Conservation (phyloP, 30 jellyfish, hydroid and myxozoan species). For the Aurelia sp. region DNA sequence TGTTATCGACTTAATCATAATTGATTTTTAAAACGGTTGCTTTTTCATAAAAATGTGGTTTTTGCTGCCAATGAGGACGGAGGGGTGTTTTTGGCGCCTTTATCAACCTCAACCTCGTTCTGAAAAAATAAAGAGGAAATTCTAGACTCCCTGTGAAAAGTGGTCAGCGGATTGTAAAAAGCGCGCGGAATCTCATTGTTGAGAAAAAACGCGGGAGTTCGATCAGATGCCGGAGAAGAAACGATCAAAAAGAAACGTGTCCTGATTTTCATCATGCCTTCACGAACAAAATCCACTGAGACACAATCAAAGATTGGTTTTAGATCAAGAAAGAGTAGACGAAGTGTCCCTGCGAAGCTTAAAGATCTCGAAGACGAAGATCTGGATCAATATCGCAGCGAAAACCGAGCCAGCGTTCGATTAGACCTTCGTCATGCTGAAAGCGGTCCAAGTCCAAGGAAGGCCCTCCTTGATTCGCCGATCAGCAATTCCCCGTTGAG, state of each 20-base stretch:
- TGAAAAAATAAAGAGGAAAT: background rate
- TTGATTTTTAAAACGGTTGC: no score
- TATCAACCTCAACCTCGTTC: no score
- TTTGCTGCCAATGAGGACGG: no score
- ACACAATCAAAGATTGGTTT: slow-evolving; percentile 52
- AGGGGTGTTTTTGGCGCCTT: no score
- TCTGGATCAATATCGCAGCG: slow-evolving; percentile 4
- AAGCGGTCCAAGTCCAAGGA: background rate
- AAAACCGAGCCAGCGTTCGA: slow-evolving; percentile 6
- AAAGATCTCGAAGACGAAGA: background rate
- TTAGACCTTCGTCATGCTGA: background rate
- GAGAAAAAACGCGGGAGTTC: background rate
- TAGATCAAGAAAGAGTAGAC: slow-evolving; percentile 44
- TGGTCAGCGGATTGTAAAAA: slow-evolving; percentile 57
- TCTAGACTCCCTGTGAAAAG: slow-evolving; percentile 44
- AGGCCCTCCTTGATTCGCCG: no score
- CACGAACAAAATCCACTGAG: slow-evolving; percentile 48
- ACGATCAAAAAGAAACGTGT: background rate
- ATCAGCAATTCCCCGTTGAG: background rate
- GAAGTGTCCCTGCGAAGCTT: slow-evolving; percentile 26
- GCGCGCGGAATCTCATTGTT: slow-evolving; percentile 43
- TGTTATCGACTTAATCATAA: no score
- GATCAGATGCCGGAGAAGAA: background rate
- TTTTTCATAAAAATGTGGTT: no score
- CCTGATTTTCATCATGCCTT: slow-evolving; percentile 18